Evolutionary conservation across 1,140 invertebrate species (phyloP).

Genomic region (Cydia fagiglandana): DNA sequence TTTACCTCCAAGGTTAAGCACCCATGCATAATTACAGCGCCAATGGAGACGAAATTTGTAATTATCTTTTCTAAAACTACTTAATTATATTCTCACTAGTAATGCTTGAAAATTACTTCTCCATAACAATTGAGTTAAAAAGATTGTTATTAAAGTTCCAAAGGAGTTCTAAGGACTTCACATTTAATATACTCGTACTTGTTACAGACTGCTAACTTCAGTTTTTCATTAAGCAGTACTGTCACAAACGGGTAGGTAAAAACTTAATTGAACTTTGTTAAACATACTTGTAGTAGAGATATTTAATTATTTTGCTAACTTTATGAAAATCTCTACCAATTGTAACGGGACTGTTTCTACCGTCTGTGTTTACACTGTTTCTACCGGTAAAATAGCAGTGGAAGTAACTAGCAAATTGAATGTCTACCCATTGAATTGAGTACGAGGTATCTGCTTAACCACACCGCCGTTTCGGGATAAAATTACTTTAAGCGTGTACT

Average conservation of each 20-base stretch:
- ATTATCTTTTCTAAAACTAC: background rate
- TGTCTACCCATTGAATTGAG: no score
- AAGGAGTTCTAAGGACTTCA: background rate
- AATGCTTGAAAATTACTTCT: background rate
- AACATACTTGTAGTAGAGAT: background rate
- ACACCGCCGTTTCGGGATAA: no score
- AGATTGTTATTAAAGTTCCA: background rate
- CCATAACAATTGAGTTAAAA: background rate
- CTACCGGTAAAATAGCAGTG: background rate
- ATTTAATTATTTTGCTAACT: background rate
- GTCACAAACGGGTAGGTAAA: slow-evolving; percentile 8
- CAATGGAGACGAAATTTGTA: background rate
- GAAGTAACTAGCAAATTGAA: no score
- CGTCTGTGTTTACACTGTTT: background rate
- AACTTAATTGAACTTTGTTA: background rate
- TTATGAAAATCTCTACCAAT: background rate
- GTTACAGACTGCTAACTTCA: background rate
- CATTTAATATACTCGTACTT: background rate
- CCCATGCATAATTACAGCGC: background rate
- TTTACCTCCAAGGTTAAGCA: no score
- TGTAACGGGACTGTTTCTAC: background rate
- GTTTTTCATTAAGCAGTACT: background rate
- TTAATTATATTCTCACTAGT: background rate
- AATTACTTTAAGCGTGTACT: no score
- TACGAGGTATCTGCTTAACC: no score